Conservation (phyloP, 2,113 vertebrate genomes). For the Glaucomys volans region DNA sequence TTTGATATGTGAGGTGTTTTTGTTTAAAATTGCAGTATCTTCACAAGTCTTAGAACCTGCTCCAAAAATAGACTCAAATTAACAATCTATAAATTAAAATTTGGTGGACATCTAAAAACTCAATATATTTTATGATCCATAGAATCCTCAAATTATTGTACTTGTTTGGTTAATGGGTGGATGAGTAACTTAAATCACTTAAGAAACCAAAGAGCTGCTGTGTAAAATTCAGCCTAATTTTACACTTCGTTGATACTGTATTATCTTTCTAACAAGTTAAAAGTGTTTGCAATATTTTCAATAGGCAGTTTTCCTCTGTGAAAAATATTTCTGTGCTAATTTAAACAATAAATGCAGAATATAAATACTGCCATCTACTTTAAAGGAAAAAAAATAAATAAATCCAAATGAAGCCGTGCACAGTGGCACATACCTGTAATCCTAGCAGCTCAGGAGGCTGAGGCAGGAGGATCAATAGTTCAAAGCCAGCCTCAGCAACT, state of each 20-base stretch:
- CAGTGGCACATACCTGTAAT: too few relatives aligned
- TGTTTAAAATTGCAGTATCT: slow-evolving; percentile 84
- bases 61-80: background rate
- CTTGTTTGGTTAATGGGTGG: background rate
- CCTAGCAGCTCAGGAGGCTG: too few relatives aligned
- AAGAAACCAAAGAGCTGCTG: background rate
- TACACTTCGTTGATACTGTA: background rate
- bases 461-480: too few relatives aligned
- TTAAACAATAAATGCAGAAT: slow-evolving; percentile 25
- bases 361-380: slow-evolving; percentile 4
- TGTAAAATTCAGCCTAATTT: background rate
- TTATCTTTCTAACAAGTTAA: slow-evolving; percentile 7
- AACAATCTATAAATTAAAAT: slow-evolving; percentile 59
- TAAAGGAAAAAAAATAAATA: background rate
- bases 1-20: slow-evolving; percentile 57
- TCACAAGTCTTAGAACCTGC: background rate
- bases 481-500: too few relatives aligned
- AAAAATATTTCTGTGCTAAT: background rate
- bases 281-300: background rate
- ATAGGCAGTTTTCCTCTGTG: slow-evolving; percentile 38
- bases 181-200: slow-evolving; percentile 48
- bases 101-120: background rate
- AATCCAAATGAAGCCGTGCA: background rate
- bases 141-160: slow-evolving; percentile 42
- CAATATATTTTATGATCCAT: slow-evolving; percentile 19